Base-by-base conservation (phyloP, 2,797 vertebrate genomes). In the Rhabdophis nuchalis region DNA sequence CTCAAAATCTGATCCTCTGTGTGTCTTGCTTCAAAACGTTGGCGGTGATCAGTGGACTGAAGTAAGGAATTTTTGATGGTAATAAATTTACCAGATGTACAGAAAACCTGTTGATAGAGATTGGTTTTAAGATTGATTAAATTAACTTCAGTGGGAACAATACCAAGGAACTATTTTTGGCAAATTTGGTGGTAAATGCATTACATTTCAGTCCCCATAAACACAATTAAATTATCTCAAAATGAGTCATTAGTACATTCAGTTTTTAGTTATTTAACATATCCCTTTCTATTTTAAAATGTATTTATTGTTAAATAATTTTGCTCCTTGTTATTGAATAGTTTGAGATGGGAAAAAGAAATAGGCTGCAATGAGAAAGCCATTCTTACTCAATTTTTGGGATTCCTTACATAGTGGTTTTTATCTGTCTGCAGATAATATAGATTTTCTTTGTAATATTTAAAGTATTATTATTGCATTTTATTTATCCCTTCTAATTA, bases 1-100 rank as follows among this genome's bases (percentile, higher is more conserved):
- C 5, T 99, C 99, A 29, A 98, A 98, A 93, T 99, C 99, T 0
- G 99, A 99, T 90, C 98, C 99, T 0, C 97, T 99, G 56, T 99
- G 99, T 32, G 98, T 98, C n/a, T 96, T 99, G 95, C 98, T 98
- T 52, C 98, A 98, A 97, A 98, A 96, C 82, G 90, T 96, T 18
- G 98, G 98, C 23, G 97, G 96, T 5, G 98, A 98, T 91, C 96
- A 36, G 1, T 99, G 98, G 98, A 96, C 95, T 0, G 98, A 99
- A 98, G 99, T 99, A 96, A 97, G 97, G 56, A 86, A 88, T 32
- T 3, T 3, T 18, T 7, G 64, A 2, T 56, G 1, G 29, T n/a
- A 88, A 36, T 77, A 88, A 82, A 88, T 52, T 13, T 60, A 2
- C 20, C 8, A 60, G 54, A 88, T 27, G 46, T 52, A 60, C 11